Percentiles rank a stretch among this genome's conserved stretches.
phyloP scores from a whole-genome alignment of 2,113 vertebrate genomes.

The Accipiter virgatus region DNA sequence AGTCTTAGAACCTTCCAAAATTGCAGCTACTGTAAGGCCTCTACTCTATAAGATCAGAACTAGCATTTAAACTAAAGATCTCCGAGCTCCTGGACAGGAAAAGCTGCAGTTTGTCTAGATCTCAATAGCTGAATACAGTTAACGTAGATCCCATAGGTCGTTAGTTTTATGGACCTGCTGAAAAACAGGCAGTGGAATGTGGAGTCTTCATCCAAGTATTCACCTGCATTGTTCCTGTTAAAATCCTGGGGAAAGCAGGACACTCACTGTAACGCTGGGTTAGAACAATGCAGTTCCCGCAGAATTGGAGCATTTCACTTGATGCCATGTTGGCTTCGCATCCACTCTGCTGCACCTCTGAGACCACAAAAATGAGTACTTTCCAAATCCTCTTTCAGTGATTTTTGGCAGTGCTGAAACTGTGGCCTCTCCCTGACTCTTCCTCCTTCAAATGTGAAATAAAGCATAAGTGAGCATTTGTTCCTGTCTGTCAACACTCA shows the following conservation, averaged over 20 bases:
- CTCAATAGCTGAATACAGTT: neutral
- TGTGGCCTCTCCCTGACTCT: neutral
- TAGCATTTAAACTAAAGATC: neutral
- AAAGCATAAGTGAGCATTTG: neutral
- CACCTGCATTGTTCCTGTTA: neutral
- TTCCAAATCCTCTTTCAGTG: neutral
- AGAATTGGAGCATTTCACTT: neutral
- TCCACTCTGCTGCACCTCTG: neutral
- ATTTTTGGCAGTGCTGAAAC: neutral
- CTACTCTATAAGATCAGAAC: neutral
- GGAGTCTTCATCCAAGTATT: neutral
- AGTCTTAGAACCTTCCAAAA: neutral
- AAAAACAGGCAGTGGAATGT: neutral
- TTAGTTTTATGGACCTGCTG: neutral
- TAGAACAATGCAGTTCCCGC: neutral
- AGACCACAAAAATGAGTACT: neutral
- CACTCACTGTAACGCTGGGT: rapidly evolving
- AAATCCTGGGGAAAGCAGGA: neutral
- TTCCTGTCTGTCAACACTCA: neutral
- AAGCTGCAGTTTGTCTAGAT: neutral
- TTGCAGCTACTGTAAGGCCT: neutral
- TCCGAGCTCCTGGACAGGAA: neutral
- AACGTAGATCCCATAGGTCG: neutral
- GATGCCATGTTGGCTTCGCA: neutral
- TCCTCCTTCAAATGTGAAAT: neutral